Conservation (phyloP, 1,140 invertebrate species). For the Berghia stephanieae region DNA sequence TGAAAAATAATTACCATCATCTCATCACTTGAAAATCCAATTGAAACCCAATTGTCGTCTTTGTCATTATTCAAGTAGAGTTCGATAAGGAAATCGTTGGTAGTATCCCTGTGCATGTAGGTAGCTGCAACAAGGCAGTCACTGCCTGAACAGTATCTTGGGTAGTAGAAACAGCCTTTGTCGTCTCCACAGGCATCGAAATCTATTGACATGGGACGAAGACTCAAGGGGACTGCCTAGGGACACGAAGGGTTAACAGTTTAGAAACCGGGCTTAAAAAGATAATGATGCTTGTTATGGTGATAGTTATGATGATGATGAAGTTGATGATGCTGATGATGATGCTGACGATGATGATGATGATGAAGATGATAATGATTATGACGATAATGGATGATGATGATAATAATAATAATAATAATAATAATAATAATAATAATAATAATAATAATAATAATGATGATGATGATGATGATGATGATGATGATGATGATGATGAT, state of each 20-base stretch:
- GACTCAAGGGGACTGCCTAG: too few species aligned
- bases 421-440: not conserved
- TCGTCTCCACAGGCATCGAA: conserved; percentile 16
- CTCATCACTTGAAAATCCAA: conserved; percentile 77
- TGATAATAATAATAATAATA: not conserved
- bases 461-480: not conserved
- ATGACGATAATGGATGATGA: too few species aligned
- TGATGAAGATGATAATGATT: not conserved
- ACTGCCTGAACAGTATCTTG: conserved; percentile 22
- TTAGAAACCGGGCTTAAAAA: too few species aligned
- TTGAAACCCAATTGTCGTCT: conserved; percentile 70
- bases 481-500: not conserved
- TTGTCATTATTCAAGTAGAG: conserved; percentile 32
- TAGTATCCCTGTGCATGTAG: conserved; percentile 22
- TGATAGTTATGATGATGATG: conserved; percentile 1
- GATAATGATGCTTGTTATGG: not conserved
- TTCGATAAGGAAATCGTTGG: conserved; percentile 15
- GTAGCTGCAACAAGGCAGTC: conserved; percentile 25
- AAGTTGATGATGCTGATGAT: conserved; percentile 14
- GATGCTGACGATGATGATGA: not conserved
- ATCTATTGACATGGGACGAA: too few species aligned
- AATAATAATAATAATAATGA: not conserved
- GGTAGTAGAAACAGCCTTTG: conserved; percentile 36
- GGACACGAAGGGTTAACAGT: too few species aligned
- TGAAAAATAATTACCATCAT: conserved; percentile 73